Base-by-base conservation (phyloP, 2,797 vertebrate species). In the Syngnathus acus region DNA sequence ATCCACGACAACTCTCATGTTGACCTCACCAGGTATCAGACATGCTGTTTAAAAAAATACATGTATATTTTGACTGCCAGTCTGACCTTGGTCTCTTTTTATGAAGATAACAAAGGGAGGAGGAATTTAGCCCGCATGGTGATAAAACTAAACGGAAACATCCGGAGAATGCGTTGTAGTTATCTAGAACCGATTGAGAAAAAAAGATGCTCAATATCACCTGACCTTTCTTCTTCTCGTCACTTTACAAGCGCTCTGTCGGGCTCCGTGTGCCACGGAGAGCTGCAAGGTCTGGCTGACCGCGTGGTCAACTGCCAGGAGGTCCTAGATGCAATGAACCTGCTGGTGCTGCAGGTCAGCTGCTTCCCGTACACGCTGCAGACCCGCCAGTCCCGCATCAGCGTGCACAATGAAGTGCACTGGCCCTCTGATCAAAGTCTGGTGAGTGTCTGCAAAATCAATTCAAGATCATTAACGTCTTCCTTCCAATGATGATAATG, bases 291-390 rank as follows among this genome's bases (percentile, higher is more conserved):
- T 68, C 86, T 99, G 85, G 95, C 95, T 68, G 97, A 99, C 83
- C 92, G 95, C 57, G 93, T 99, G 78, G 94, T 99, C 81, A 99
- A 99, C 83, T 96, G 95, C 84, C 92, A 92, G 81, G 97, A 99
- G 84, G 96, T 98, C 70, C 90, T 96, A 23, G 93, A 96, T 68
- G 94, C 96, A 43, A 89, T 94, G 83, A 99, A 99, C 87, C 93
- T 99, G 78, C 89, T 99, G 88, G 94, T 99, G 65, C 93, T 99
- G 78, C 97, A 99, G 89, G 96, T 99, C 87, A 97, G 95, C 92
- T 97, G 95, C 85, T 97, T 95, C 77, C 97, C 97, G 0, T 93
- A 94, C 78, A 94, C 95, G 4, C 90, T 98, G 76, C 97, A 99
- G 91, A 97, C 95, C 0, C 92, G 87, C 69, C 95, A 99, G 80